Evolutionary conservation across 2,113 vertebrate species (phyloP), one percentile per base, ranked within the genome.

Genomic region (Canis aureus): DNA sequence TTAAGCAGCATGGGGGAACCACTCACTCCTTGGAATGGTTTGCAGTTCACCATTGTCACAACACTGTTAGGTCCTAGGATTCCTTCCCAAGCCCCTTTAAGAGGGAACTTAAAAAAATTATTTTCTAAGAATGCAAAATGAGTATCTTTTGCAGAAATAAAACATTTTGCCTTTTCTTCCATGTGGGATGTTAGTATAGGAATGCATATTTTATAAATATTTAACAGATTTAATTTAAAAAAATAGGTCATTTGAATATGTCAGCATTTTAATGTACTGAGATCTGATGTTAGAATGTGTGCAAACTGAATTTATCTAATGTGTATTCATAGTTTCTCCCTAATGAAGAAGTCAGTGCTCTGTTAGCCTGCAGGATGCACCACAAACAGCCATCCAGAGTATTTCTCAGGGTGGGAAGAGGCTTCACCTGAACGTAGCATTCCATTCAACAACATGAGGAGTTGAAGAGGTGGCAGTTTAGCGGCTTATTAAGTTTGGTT

Each of bases 221-320:
- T 94, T 97, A 92, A 89, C 60, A 96, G 71, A 93, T 67, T 92
- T 95, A 96, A 85, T 97, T 79, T 94, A 96, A 96, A 95, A 95
- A 96, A 96, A 86, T 76, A 89, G 92, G 78, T 85, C 35, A 86
- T 96, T 98, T 95, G 92, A 96, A 80, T 96, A 82, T 95, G 92
- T 74, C 88, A 89, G 82, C 90, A 82, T 94, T 96, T 96, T 93
- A 93, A 91, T 89, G 90, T 59, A 95, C 93, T 96, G 88, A 73
- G 84, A 83, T 80, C 76, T 98, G 89, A 86, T 82, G 62, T 94
- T 89, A 84, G 80, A 80, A 91, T 66, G n/a, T 86, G 84, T 95
- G 78, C 87, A 86, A 74, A 88, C 66, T 49, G 49, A 91, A 49
- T 94, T 92, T 79, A 64, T 64, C 67, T 97, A 60, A 86, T 91